Evolutionary conservation across 2,113 vertebrate species (phyloP).

Genomic region (Hystrix cristata): DNA sequence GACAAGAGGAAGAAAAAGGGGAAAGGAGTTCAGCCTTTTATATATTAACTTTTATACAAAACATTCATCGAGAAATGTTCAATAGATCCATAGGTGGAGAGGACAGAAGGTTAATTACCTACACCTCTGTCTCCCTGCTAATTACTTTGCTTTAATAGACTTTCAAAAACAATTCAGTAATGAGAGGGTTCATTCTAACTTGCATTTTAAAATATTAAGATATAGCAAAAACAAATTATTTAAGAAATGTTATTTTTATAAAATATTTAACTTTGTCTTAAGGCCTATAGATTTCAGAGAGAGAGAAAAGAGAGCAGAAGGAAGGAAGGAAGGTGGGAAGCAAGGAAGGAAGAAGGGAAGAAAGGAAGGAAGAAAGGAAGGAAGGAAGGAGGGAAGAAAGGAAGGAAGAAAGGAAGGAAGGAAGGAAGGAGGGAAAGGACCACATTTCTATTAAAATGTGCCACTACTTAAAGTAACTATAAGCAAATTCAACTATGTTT

Average conservation of each 20-base stretch:
- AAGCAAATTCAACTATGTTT: background rate
- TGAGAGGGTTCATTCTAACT: slow-evolving; percentile 50
- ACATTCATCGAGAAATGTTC: background rate
- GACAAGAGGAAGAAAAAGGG: background rate
- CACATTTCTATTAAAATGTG: background rate
- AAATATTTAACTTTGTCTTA: slow-evolving; percentile 67
- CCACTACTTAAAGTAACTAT: background rate
- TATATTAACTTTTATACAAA: slow-evolving; percentile 22
- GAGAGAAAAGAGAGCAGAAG: background rate
- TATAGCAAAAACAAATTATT: slow-evolving; percentile 62
- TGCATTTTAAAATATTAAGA: slow-evolving; percentile 68
- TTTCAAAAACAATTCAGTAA: slow-evolving; percentile 74
- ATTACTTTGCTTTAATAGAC: slow-evolving; percentile 64
- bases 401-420: background rate
- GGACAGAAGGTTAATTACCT: slow-evolving; percentile 15
- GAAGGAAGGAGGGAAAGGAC: background rate
- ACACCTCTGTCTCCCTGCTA: slow-evolving; percentile 57
- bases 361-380: background rate
- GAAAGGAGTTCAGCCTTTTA: background rate
- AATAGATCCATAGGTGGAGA: background rate
- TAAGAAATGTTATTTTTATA: slow-evolving; percentile 60
- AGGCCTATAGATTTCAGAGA: background rate
- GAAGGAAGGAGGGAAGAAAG: background rate
- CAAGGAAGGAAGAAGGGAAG: no score
- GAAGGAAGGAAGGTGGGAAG: no score